phyloP scores from a whole-genome alignment of 2,797 vertebrate species.

The Hemibagrus guttatus region DNA sequence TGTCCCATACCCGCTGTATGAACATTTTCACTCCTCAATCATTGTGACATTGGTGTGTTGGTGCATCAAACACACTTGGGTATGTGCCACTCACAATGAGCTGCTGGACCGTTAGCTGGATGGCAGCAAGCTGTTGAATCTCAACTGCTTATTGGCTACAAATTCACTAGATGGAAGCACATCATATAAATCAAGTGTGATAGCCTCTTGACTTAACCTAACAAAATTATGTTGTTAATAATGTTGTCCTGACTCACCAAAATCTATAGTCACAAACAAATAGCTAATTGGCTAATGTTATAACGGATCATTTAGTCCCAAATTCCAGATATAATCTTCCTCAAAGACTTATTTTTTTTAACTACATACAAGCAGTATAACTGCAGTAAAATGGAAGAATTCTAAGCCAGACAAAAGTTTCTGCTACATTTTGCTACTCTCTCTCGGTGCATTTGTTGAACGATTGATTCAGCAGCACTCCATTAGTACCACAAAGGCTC shows the following conservation, averaged over 20 bases:
- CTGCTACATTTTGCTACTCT: constrained; percentile 12
- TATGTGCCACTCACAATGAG: background rate
- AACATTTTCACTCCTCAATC: background rate
- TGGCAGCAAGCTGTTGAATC: background rate
- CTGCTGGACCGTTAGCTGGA: background rate
- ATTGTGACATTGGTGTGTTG: background rate
- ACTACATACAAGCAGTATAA: constrained; percentile 7
- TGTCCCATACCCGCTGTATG: background rate
- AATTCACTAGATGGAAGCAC: background rate
- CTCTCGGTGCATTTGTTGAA: constrained; percentile 29
- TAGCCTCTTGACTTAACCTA: background rate
- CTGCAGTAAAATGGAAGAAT: constrained; percentile 6
- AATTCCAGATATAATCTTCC: background rate
- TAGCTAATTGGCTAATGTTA: background rate
- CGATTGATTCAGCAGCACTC: constrained; percentile 40
- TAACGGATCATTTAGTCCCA: background rate
- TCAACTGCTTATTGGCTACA: background rate
- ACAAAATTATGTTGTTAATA: background rate
- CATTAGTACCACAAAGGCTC: constrained; percentile 43
- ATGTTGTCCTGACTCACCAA: no score
- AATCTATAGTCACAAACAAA: background rate
- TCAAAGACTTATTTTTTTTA: background rate
- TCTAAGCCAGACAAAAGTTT: constrained; percentile 27
- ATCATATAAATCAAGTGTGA: background rate
- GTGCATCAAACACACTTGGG: background rate